Evolutionary conservation across 2,113 vertebrate species (phyloP).

Genomic region (Herpetotheres cachinnans): DNA sequence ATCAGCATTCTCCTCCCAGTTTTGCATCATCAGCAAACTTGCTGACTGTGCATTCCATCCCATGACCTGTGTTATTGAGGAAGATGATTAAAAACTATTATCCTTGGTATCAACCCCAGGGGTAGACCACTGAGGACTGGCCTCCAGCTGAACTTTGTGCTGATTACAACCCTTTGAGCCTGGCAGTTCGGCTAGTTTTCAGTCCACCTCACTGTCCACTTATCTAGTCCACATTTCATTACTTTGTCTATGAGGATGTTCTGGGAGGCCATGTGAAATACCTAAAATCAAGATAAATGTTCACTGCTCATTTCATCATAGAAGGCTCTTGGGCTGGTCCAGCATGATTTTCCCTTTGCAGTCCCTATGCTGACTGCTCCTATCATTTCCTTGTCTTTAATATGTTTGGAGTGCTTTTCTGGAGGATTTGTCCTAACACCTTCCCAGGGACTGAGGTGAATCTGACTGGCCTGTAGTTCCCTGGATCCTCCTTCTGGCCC

Average conservation of each 20-base stretch:
- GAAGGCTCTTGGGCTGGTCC: fast-evolving
- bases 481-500: background rate
- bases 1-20: background rate
- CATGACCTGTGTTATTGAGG: background rate
- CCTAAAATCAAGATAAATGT: background rate
- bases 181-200: background rate
- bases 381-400: background rate
- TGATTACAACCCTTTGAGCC: background rate
- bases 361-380: background rate
- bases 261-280: background rate
- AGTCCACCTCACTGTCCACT: background rate
- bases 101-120: background rate
- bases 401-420: background rate
- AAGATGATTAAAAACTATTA: background rate
- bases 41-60: background rate
- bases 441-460: background rate
- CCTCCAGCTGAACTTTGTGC: background rate
- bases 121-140: too few relatives aligned
- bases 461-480: background rate
- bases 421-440: background rate
- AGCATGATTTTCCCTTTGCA: background rate
- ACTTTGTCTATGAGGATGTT: background rate
- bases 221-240: background rate
- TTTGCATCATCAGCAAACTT: background rate
- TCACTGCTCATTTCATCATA: background rate